Conservation (phyloP, 2,113 vertebrate species). For the Phylloscopus whistleri region DNA sequence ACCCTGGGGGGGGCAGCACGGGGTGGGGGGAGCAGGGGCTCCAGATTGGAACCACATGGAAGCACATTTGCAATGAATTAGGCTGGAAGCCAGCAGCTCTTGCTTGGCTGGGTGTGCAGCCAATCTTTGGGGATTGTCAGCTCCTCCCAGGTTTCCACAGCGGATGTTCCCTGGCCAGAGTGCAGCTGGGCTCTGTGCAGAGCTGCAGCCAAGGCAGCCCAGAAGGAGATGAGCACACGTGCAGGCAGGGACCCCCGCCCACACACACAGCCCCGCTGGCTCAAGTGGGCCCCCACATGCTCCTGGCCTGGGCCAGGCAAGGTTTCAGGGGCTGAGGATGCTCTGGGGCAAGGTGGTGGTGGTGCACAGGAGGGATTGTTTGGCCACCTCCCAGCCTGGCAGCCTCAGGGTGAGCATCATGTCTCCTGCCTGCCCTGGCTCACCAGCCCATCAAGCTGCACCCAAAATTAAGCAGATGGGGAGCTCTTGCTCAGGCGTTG, state of each 20-base stretch:
- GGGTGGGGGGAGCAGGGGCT: slow-evolving; percentile 21
- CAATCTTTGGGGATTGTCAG: slow-evolving; percentile 73
- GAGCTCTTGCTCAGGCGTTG: background rate
- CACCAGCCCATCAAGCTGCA: background rate
- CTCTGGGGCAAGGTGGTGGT: background rate
- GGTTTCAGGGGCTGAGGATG: background rate
- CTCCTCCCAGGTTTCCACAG: slow-evolving; percentile 83
- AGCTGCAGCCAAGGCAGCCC: slow-evolving; percentile 78
- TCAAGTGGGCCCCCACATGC: fast-evolving
- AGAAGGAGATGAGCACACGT: slow-evolving; percentile 55
- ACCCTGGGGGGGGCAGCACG: background rate
- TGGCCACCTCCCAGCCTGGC: background rate
- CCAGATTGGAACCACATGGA: slow-evolving; percentile 86
- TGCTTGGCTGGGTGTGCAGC: slow-evolving; percentile 64
- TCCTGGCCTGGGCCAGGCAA: background rate
- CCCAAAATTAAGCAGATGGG: background rate
- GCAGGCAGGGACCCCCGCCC: background rate
- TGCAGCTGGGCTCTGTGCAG: slow-evolving; percentile 84
- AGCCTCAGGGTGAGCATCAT: background rate
- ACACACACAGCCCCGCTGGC: background rate
- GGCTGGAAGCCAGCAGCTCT: slow-evolving; percentile 71
- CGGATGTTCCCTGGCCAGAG: slow-evolving; percentile 88
- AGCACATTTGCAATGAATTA: slow-evolving; percentile 80
- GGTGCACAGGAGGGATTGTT: background rate
- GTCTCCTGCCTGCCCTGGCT: background rate